These are phyloP conservation scores for Tupiocoris notatus DNA, from an alignment of 2,888 invertebrate species.

Conservation along the genomic window DNA sequence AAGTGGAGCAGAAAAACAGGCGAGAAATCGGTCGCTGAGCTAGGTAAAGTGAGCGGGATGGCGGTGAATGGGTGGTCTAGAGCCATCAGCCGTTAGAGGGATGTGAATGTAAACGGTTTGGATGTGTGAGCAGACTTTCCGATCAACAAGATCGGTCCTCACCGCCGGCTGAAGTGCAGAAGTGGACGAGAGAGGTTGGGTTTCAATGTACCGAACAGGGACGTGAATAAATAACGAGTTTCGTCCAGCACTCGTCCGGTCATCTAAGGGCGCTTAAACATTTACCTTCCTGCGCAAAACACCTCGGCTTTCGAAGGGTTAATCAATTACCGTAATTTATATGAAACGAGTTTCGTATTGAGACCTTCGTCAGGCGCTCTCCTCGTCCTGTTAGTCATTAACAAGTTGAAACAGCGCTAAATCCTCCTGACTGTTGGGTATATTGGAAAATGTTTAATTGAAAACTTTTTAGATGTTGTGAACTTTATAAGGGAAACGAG, in stretches of 20 bases:
- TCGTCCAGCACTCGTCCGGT: constrained; percentile 3
- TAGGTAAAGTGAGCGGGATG: not conserved
- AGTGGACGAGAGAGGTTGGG: not conserved
- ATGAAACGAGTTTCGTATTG: not conserved
- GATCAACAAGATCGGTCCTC: constrained; percentile 28
- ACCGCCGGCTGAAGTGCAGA: not conserved
- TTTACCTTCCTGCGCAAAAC: constrained; percentile 16
- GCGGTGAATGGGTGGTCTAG: not conserved
- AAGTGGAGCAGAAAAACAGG: not conserved
- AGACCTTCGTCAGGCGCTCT: no score
- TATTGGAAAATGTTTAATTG: no score
- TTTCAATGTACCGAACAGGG: constrained; percentile 29
- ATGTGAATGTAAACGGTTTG: no score
- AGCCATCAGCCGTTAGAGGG: not conserved
- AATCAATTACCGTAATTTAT: constrained; percentile 28
- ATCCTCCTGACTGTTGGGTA: no score
- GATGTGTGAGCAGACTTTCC: not conserved
- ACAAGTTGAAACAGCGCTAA: no score
- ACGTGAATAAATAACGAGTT: constrained; percentile 34
- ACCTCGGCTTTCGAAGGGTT: constrained; percentile 24
- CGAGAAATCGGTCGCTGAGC: not conserved
- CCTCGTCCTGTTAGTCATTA: no score
- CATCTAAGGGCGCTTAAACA: constrained; percentile 30
- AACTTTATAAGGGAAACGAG: no score
- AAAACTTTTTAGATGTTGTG: no score